Percentiles rank a stretch among this genome's conserved stretches.
phyloP scores from a whole-genome alignment of 2,888 invertebrate genomes.

The Andrena haemorrhoa region DNA sequence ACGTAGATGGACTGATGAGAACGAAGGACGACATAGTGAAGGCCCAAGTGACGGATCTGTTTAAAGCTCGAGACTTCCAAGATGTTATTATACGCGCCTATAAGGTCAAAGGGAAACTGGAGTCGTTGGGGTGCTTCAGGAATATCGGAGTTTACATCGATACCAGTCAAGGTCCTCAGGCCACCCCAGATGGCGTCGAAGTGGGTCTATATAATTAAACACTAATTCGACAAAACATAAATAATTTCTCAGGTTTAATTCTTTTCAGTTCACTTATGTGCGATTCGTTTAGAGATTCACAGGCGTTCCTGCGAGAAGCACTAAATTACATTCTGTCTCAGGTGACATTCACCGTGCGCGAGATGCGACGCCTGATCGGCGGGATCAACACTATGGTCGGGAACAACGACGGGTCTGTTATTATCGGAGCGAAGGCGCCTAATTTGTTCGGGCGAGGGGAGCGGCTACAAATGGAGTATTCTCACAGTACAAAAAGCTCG shows the following conservation, averaged over 20 bases:
- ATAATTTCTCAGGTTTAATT: slow-evolving; percentile 68
- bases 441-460: slow-evolving; percentile 96
- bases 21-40: slow-evolving; percentile 96
- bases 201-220: slow-evolving; percentile 84
- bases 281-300: slow-evolving; percentile 4
- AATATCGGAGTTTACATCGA: slow-evolving; percentile 95
- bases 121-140: slow-evolving; percentile 95
- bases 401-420: slow-evolving; percentile 95
- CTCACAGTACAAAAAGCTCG: slow-evolving; percentile 93
- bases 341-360: slow-evolving; percentile 95
- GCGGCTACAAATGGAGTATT: slow-evolving; percentile 92
- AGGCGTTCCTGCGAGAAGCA: slow-evolving; percentile 4
- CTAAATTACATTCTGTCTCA: slow-evolving; percentile 78
- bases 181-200: slow-evolving; percentile 93
- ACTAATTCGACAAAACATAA: slow-evolving; percentile 69
- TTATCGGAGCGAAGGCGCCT: slow-evolving; percentile 91
- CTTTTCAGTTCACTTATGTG: slow-evolving; percentile 47
- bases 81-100: slow-evolving; percentile 91
- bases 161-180: slow-evolving; percentile 91
- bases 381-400: slow-evolving; percentile 95
- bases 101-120: slow-evolving; percentile 90
- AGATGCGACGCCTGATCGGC: slow-evolving; percentile 93
- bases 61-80: slow-evolving; percentile 94
- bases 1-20: slow-evolving; percentile 93
- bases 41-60: slow-evolving; percentile 92